A percentile compares a stretch with the other conserved stretches of the same genome.
These are phyloP conservation scores for Petaurus breviceps DNA, from an alignment of 2,113 vertebrate species.

Conservation along the genomic window DNA sequence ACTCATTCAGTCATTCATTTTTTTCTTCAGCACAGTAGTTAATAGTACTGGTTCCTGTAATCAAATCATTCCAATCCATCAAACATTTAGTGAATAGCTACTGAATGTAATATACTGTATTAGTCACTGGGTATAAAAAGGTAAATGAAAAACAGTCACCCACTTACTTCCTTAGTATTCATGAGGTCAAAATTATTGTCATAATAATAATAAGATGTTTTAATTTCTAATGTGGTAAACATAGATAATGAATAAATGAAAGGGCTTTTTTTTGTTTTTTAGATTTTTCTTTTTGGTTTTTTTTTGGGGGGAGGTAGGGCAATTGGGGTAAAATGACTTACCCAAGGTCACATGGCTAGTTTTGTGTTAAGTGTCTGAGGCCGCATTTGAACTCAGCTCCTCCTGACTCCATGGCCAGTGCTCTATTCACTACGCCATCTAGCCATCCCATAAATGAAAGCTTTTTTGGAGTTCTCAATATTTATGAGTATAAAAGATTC, in stretches of 20 bases:
- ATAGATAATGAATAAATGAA: neutral
- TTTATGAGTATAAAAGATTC: neutral
- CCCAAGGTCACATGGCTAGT: no score
- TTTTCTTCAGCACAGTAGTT: neutral
- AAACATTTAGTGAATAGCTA: neutral
- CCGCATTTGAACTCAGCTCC: no score
- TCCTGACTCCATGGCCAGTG: no score
- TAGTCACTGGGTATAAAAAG: neutral
- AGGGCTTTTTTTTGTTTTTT: no score
- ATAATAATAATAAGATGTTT: neutral
- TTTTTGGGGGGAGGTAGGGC: no score
- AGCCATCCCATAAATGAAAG: no score
- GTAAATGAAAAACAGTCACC: no score
- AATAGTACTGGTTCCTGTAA: neutral
- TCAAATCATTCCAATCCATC: neutral
- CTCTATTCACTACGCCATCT: no score
- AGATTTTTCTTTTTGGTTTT: no score
- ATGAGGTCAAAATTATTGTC: neutral
- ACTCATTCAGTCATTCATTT: neutral
- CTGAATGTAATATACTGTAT: neutral
- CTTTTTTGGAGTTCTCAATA: neutral
- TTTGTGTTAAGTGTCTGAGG: no score
- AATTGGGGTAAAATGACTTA: no score
- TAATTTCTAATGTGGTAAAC: neutral
- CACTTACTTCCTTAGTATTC: neutral